phyloP scores from a whole-genome alignment of 2,797 vertebrate genomes.

The Loriculus beryllinus region DNA sequence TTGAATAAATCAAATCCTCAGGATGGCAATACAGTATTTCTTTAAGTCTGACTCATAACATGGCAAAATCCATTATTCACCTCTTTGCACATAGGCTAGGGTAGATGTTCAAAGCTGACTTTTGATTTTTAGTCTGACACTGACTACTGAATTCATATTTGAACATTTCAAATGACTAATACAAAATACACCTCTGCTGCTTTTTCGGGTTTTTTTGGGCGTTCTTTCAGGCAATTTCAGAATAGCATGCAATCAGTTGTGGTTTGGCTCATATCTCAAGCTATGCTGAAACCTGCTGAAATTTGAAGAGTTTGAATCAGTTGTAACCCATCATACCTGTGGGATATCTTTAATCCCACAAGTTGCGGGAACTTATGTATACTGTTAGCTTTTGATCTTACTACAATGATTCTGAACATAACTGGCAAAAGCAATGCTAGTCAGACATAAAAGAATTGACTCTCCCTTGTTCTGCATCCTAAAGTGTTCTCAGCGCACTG shows the following conservation, averaged over 20 bases:
- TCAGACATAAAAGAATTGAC: slow-evolving; percentile 66
- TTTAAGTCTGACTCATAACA: slow-evolving; percentile 45
- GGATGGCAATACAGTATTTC: neutral
- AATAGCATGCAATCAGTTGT: slow-evolving; percentile 10
- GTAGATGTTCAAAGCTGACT: slow-evolving; percentile 50
- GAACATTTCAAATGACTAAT: slow-evolving; percentile 45
- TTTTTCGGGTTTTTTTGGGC: neutral
- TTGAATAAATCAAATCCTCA: slow-evolving; percentile 46
- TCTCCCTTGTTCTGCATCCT: slow-evolving; percentile 66
- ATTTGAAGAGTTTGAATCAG: slow-evolving; percentile 51
- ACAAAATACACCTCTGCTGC: slow-evolving; percentile 7
- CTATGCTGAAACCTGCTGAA: slow-evolving; percentile 42
- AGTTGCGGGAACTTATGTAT: slow-evolving; percentile 37
- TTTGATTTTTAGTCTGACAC: slow-evolving; percentile 41
- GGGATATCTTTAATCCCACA: slow-evolving; percentile 68
- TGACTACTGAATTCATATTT: neutral
- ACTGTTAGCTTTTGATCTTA: slow-evolving; percentile 71
- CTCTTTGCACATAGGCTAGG: neutral
- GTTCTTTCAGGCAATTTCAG: slow-evolving; percentile 16
- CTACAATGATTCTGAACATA: slow-evolving; percentile 59
- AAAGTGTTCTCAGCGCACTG: slow-evolving; percentile 45
- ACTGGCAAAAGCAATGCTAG: slow-evolving; percentile 51
- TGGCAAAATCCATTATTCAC: slow-evolving; percentile 29
- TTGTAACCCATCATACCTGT: slow-evolving; percentile 54
- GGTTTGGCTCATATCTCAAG: slow-evolving; percentile 53